A percentile compares a stretch with the other conserved stretches of the same genome.
Evolutionary conservation across 2,888 invertebrate species (phyloP).

Genomic region (Zaprionus obscuricornis): DNA sequence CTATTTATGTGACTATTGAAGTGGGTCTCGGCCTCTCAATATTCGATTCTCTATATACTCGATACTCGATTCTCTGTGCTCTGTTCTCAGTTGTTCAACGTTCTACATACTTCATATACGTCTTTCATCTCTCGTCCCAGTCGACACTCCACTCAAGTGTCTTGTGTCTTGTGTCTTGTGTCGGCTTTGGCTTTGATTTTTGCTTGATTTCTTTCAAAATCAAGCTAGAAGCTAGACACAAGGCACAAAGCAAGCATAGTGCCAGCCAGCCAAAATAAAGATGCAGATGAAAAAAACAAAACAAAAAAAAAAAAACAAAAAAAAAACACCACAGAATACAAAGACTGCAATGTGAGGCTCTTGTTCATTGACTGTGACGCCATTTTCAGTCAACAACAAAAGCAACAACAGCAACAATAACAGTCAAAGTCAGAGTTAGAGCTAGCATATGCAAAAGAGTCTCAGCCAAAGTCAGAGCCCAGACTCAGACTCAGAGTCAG

Average conservation of each 20-base stretch:
- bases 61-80: constrained; percentile 10
- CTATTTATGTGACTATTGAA: constrained; percentile 77
- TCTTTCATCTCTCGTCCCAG: constrained; percentile 1
- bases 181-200: constrained; percentile 81
- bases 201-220: constrained; percentile 82
- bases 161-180: constrained; percentile 33
- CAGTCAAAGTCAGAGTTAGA: constrained; percentile 5
- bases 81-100: constrained; percentile 26
- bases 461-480: constrained; percentile 18
- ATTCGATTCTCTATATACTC: constrained; percentile 10
- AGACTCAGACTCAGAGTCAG: constrained; percentile 12
- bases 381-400: constrained; percentile 70
- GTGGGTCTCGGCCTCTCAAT: constrained; percentile 52
- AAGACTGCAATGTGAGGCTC: constrained; percentile 27
- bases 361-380: constrained; percentile 79
- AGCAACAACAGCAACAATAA: constrained; percentile 25
- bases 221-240: constrained; percentile 33
- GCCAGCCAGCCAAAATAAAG: constrained; percentile 62
- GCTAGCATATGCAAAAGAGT: constrained; percentile 66
- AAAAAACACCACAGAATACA: constrained; percentile 5
- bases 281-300: constrained; percentile 50
- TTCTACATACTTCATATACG: constrained; percentile 29
- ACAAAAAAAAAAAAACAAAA: not conserved
- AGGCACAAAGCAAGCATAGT: constrained; percentile 6
- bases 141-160: constrained; percentile 25